phyloP scores from a whole-genome alignment of 2,113 vertebrate species.

The Corythaeola cristata region DNA sequence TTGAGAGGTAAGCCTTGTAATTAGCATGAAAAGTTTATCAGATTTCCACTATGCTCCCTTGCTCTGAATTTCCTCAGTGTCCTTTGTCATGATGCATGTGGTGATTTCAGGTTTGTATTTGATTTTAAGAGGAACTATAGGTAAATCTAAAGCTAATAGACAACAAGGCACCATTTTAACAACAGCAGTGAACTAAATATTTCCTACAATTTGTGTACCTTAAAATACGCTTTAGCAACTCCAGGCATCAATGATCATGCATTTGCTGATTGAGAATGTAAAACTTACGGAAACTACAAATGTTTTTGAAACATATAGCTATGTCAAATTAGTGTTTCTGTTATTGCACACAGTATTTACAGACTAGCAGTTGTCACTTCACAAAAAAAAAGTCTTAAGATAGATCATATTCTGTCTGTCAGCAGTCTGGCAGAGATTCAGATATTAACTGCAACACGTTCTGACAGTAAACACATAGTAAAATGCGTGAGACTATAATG shows the following conservation, averaged over 20 bases:
- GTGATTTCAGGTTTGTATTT: neutral
- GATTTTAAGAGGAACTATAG: neutral
- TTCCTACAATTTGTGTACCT: neutral
- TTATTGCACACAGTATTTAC: slow-evolving; percentile 39
- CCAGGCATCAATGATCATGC: neutral
- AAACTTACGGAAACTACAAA: neutral
- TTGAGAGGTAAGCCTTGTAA: neutral
- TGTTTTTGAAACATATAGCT: neutral
- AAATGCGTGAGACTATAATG: slow-evolving; percentile 42
- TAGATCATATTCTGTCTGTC: slow-evolving; percentile 48
- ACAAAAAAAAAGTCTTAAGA: neutral
- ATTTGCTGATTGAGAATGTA: slow-evolving; percentile 9
- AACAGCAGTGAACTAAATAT: neutral
- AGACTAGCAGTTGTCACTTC: slow-evolving; percentile 33
- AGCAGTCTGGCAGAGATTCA: slow-evolving; percentile 48
- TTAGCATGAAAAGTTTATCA: slow-evolving; percentile 12
- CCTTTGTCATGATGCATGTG: neutral
- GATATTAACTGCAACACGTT: slow-evolving; percentile 38
- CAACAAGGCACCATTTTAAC: neutral
- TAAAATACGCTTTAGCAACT: neutral
- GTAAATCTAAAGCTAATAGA: neutral
- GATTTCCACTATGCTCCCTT: neutral
- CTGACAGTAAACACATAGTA: slow-evolving; percentile 62
- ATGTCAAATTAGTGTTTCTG: slow-evolving; percentile 35
- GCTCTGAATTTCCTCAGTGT: neutral